phyloP scores from a whole-genome alignment of 2,888 invertebrate species.

The Synergus japonicus region DNA sequence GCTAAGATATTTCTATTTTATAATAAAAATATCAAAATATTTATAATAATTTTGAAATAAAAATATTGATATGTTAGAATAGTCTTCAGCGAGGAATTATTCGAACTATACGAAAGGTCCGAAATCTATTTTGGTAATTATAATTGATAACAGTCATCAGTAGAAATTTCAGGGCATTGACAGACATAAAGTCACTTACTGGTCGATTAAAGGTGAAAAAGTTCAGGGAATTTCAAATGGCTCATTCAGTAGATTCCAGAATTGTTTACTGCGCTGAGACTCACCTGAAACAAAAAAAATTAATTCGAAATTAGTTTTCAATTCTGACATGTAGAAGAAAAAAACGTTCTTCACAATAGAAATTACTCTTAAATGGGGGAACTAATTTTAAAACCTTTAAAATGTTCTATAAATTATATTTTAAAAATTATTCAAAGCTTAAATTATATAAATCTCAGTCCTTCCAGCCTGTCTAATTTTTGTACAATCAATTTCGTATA shows the following conservation, averaged over 20 bases:
- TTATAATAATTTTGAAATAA: background rate
- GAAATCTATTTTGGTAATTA: background rate
- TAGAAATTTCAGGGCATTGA: background rate
- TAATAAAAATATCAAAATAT: too few relatives aligned
- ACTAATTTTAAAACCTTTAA: too few relatives aligned
- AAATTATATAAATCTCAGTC: too few relatives aligned
- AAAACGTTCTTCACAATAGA: too few relatives aligned
- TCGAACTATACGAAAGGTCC: background rate
- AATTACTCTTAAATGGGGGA: too few relatives aligned
- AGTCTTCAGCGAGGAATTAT: background rate
- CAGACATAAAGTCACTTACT: conserved; percentile 10
- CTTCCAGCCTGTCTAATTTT: too few relatives aligned
- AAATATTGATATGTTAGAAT: background rate
- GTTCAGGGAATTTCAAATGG: conserved; percentile 2
- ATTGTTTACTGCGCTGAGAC: conserved; percentile 3
- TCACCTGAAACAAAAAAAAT: conserved; percentile 20
- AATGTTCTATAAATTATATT: too few relatives aligned
- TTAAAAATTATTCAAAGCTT: too few relatives aligned
- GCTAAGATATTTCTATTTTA: too few relatives aligned
- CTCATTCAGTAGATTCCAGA: background rate
- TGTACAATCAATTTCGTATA: too few relatives aligned
- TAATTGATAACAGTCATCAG: background rate
- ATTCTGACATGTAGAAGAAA: background rate
- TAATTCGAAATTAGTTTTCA: background rate
- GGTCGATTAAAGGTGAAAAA: background rate